Evolutionary conservation across 1,140 invertebrate species (phyloP), one percentile per base, ranked within the genome.

Genomic region (Listronotus bonariensis): DNA sequence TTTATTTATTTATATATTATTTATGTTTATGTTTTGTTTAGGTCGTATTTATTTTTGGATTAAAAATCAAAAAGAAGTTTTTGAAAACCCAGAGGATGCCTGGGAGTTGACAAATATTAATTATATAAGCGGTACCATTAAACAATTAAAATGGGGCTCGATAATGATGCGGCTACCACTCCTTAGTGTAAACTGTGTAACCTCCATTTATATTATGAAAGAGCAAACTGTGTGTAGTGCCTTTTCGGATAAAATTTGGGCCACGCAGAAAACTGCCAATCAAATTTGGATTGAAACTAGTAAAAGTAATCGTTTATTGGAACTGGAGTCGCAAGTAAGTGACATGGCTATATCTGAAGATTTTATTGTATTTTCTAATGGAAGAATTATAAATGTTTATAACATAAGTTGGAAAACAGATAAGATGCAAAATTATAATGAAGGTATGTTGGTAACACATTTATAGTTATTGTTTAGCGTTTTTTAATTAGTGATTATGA

Each of bases 21-120:
- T 26, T 3, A 26, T 26, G 18, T 26, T 48, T 17, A 4, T 20
- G 5, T 18, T 40, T 40, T 46, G 14, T 42, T 42, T 17, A 65
- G 64, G 64, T 31, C 89, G 90, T 72, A 82, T 99, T 11, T 93
- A 93, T 48, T 87, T 97, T 60, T 99, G 96, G 96, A 80, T 81
- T 52, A 78, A 77, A 84, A 88, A 79, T 76, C 67, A 71, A 73
- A 68, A 73, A 62, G 61, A 65, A 41, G 71, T 66, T 11, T 70
- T 77, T 18, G 78, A 80, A 57, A 82, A 82, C 70, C 79, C 81
- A 2, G 86, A 86, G 74, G 86, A 85, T 70, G 79, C 79, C 43
- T 92, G 90, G 90, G 85, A 83, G 68, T 79, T 83, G 73, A 85
- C 81, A 63, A 90, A 85, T 74, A 84, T 82, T 71, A 88, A 84